Base-by-base conservation (phyloP, 2,888 invertebrate species). In the Aphidius colemani region DNA sequence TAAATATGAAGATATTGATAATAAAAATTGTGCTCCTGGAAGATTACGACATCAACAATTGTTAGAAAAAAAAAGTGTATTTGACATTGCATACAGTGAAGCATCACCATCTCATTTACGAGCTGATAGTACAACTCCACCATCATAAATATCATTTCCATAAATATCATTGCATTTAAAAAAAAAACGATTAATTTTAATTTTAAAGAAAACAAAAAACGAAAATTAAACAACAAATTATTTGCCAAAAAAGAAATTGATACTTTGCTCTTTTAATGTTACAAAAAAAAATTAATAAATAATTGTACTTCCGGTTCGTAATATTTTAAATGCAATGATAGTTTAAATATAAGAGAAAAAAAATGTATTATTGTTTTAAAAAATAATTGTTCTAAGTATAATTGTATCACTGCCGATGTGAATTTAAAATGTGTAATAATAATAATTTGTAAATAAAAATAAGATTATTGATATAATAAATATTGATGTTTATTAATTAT, bases 1-100 rank as follows among this genome's bases (percentile, higher is more conserved):
- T 30, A 61, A 58, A 7, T 66, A 67, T 39, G 60, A 59, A 63
- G 50, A 63, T 8, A 71, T 72, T 4, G 75, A 76, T 10, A 73
- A 74, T 75, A 85, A 85, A 45, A 93, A 93, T 78, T 91, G 13
- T 18, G 13, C 13, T 18, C 13, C 93, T 1, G 92, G 91, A 0
- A 77, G 79, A 43, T 62, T 81, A 8, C 72, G 81, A 6, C 79
- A 84, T 68, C 85, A 85, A 68, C 84, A 85, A 67, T 78, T 86
- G 63, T 72, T 87, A 66, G 94, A 95, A 75, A 96, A 95, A 84
- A 95, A 95, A 78, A 95, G 95, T 78, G 90, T 96, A 41, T 96
- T 96, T 77, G 94, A 94, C 7, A 96, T 96, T 71, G 95, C 95
- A 0, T 96, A 95, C 78, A 93, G 93, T 75, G 95, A 95, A 75